phyloP scores from a whole-genome alignment of 1,140 invertebrate species.

The Halictus rubicundus region DNA sequence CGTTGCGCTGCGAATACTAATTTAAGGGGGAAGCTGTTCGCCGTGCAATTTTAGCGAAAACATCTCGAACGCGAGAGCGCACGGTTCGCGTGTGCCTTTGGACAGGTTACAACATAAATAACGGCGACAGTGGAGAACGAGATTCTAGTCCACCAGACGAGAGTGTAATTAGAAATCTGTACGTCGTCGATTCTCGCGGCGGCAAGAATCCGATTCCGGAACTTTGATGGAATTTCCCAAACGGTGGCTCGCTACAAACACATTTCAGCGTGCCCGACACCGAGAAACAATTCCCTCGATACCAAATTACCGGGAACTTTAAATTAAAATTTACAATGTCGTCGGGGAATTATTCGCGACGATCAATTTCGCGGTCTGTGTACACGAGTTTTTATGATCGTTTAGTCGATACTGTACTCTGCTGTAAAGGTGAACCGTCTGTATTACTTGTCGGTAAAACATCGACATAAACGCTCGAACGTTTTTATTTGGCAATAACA shows the following conservation, averaged over 20 bases:
- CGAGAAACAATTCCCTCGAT: not conserved
- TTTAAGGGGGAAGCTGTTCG: not conserved
- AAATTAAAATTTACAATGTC: not conserved
- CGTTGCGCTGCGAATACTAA: not conserved
- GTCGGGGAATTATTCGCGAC: rapidly evolving
- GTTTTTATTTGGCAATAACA: too few relatives aligned
- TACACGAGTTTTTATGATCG: too few relatives aligned
- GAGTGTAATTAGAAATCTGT: constrained; percentile 37
- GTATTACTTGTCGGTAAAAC: too few relatives aligned
- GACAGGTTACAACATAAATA: constrained; percentile 24
- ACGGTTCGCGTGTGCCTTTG: not conserved
- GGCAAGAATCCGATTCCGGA: constrained; percentile 29
- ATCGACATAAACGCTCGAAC: too few relatives aligned
- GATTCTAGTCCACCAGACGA: constrained; percentile 10
- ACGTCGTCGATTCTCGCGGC: not conserved
- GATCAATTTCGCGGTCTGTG: too few relatives aligned
- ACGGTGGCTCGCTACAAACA: not conserved
- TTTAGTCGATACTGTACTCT: too few relatives aligned
- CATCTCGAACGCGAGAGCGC: not conserved
- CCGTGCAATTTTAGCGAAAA: not conserved
- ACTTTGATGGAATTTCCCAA: constrained; percentile 31
- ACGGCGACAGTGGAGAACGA: not conserved
- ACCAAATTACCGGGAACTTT: not conserved
- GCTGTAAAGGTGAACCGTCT: too few relatives aligned
- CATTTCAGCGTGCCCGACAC: not conserved